Evolutionary conservation across 2,797 vertebrate genomes (phyloP).

Genomic region (Aratinga solstitialis): DNA sequence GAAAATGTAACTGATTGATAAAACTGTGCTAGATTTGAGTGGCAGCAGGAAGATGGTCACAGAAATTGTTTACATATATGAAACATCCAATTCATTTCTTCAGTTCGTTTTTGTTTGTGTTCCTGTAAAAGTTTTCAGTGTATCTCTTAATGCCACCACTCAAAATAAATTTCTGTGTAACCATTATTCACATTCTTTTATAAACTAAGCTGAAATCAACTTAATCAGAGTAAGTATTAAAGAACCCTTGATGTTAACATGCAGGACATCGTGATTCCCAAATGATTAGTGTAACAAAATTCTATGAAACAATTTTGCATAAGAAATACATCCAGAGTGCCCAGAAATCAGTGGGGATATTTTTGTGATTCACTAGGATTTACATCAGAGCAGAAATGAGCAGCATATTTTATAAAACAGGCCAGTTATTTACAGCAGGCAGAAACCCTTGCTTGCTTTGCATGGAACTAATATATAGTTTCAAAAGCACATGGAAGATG

Average conservation of each 20-base stretch:
- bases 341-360: not conserved
- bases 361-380: not conserved
- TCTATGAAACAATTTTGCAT: not conserved
- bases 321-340: not conserved
- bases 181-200: not conserved
- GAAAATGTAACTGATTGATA: not conserved
- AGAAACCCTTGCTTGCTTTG: not conserved
- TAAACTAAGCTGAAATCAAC: constrained; percentile 22
- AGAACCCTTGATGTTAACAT: not conserved
- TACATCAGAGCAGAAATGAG: not conserved
- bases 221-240: not conserved
- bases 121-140: not conserved
- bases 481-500: not conserved
- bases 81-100: not conserved
- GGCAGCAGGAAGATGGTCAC: not conserved
- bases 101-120: not conserved
- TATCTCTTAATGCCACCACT: not conserved
- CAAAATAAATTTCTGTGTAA: not conserved
- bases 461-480: not conserved
- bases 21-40: not conserved
- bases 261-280: not conserved
- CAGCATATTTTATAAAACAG: not conserved
- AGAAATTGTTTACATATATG: not conserved
- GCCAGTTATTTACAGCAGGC: not conserved
- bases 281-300: not conserved